Evolutionary conservation across 2,797 vertebrate species (phyloP).

Genomic region (Poeciliopsis infans): DNA sequence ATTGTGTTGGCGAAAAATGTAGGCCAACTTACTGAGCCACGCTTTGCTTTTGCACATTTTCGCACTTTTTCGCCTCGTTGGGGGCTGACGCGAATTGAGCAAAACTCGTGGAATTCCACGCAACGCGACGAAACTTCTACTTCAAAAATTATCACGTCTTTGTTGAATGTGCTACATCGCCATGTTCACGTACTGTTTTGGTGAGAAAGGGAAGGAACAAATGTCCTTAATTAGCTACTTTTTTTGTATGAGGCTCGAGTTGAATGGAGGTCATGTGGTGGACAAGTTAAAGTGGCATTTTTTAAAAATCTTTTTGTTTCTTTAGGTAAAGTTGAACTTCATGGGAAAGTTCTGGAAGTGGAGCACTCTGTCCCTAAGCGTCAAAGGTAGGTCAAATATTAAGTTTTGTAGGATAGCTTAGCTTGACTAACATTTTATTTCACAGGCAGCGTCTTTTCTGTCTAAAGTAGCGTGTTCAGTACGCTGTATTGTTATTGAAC

Average conservation of each 20-base stretch:
- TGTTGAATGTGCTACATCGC: background rate
- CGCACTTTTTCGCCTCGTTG: background rate
- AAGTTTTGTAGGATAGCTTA: slow-evolving; percentile 16
- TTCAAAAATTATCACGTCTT: background rate
- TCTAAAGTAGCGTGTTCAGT: background rate
- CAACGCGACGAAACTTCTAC: background rate
- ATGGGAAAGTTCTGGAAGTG: slow-evolving; percentile 97
- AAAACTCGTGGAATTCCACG: background rate
- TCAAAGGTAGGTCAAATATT: slow-evolving; percentile 88
- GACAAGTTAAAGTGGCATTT: slow-evolving; percentile 28
- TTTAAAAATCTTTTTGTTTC: slow-evolving; percentile 34
- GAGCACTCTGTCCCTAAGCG: slow-evolving; percentile 98
- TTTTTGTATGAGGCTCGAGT: background rate
- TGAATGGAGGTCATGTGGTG: slow-evolving; percentile 16
- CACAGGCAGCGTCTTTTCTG: background rate
- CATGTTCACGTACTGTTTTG: background rate
- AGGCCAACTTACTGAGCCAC: slow-evolving; percentile 65
- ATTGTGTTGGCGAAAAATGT: slow-evolving; percentile 74
- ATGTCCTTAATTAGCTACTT: background rate
- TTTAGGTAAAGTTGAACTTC: slow-evolving; percentile 97
- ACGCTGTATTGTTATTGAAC: background rate
- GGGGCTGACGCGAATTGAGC: background rate
- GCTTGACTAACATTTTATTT: slow-evolving; percentile 1
- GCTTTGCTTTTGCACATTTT: slow-evolving; percentile 14
- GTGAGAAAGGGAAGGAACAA: no score